Conservation (phyloP, 2,797 vertebrate species). For the Lutjanus campechanus region DNA sequence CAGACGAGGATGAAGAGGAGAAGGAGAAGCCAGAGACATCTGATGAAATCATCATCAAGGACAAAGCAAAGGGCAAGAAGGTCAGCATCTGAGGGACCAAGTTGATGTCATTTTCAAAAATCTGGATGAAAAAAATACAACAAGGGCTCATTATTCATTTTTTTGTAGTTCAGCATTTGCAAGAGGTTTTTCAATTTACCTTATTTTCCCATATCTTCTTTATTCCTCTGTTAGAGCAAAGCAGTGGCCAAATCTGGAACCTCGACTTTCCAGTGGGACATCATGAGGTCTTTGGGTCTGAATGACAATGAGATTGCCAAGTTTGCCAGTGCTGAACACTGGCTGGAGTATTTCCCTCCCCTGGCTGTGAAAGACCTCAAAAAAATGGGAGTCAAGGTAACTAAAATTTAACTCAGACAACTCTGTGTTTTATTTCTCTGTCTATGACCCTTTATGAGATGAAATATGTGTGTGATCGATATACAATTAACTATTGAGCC, state of each 20-base stretch:
- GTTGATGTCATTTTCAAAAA: not conserved
- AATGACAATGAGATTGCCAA: conserved; percentile 89
- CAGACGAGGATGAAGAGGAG: conserved; percentile 92
- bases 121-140: not conserved
- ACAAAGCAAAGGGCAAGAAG: conserved; percentile 98
- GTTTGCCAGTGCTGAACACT: conserved; percentile 95
- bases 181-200: not conserved
- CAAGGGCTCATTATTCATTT: not conserved
- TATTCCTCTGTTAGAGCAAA: conserved; percentile 90
- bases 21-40: conserved; percentile 75
- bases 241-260: conserved; percentile 92
- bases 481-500: not conserved
- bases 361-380: conserved; percentile 94
- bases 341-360: conserved; percentile 97
- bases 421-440: not conserved
- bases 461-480: not conserved
- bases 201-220: not conserved
- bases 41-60: conserved; percentile 93
- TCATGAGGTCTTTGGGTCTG: conserved; percentile 95
- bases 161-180: not conserved
- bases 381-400: conserved; percentile 96
- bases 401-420: not conserved
- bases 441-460: not conserved
- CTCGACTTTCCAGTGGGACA: conserved; percentile 95
- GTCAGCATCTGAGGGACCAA: conserved; percentile 71